Percentiles rank a stretch among this genome's conserved stretches.
phyloP scores from a whole-genome alignment of 2,888 invertebrate species.

The Andrena haemorrhoa region DNA sequence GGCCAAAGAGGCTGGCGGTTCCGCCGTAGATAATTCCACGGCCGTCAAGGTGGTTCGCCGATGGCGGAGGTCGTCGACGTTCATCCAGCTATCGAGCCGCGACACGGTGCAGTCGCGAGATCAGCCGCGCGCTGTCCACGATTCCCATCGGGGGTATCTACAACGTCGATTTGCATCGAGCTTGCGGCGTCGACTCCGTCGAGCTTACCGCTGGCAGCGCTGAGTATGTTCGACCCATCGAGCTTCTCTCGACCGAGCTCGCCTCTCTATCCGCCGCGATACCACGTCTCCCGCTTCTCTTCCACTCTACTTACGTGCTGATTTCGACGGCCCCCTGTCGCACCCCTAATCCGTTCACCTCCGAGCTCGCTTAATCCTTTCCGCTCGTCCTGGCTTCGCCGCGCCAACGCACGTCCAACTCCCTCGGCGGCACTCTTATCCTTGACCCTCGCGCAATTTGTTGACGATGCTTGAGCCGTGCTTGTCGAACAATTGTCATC shows the following conservation, averaged over 20 bases:
- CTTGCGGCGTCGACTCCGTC: constrained; percentile 69
- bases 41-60: constrained; percentile 31
- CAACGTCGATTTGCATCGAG: constrained; percentile 66
- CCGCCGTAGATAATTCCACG: constrained; percentile 36
- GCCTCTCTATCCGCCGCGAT: constrained; percentile 22
- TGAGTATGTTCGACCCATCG: constrained; percentile 80
- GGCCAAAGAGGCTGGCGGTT: constrained; percentile 36
- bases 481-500: constrained; percentile 64
- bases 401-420: background rate
- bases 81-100: constrained; percentile 68
- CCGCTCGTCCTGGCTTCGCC: background rate
- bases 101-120: constrained; percentile 38
- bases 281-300: constrained; percentile 33
- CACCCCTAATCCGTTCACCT: constrained; percentile 53
- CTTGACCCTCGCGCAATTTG: constrained; percentile 19
- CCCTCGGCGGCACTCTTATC: background rate
- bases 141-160: constrained; percentile 54
- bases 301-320: constrained; percentile 28
- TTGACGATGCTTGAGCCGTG: background rate
- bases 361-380: constrained; percentile 46
- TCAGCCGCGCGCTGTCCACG: constrained; percentile 42
- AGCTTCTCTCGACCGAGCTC: constrained; percentile 75
- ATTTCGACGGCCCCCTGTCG: constrained; percentile 31
- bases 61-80: constrained; percentile 63
- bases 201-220: constrained; percentile 67